Evolutionary conservation across 2,888 invertebrate genomes (phyloP), one percentile per base, ranked within the genome.

Genomic region (Tigriopus californicus): DNA sequence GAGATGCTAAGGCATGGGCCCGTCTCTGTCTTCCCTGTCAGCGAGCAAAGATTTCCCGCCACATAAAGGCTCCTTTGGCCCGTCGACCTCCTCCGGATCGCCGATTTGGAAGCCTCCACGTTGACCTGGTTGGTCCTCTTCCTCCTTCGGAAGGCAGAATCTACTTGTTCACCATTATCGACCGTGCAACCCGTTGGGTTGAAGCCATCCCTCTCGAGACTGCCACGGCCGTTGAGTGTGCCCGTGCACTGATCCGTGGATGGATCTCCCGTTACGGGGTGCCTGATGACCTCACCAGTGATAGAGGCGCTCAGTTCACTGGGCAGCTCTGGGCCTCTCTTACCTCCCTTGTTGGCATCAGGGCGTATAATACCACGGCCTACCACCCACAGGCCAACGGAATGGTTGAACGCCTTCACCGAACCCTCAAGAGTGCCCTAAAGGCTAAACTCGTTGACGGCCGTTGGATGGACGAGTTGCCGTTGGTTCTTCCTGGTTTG

Each of bases 341-440:
- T n/a, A 5, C 10, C 2, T 24, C 18, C 2, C 10, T 44, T 15
- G 15, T 58, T 6, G 60, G 60, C 40, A 22, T 25, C 42, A 1
- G 13, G 6, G 13, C 57, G 24, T 20, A 40, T 15, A 2, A 49
- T 22, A 60, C 56, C 48, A 60, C 60, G 5, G 46, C 56, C 24
- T 60, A 60, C 47, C 42, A 60, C 57, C 57, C 57, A 15, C 47
- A 44, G 12, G 44, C 60, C 6, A 60, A 60, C 33, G 60, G 67
- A 1, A 49, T 66, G 56, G 62, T 67, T 0, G 65, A 67, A 51
- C 48, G 64, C 6, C 64, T 64, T 60, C 67, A 67, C 52, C 62
- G 66, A 2, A 61, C 61, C 12, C n/a, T n/a, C n/a, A n/a, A n/a
- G n/a, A n/a, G n/a, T n/a, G n/a, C n/a, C n/a, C n/a, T n/a, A n/a